Evolutionary conservation across 2,113 vertebrate species (phyloP).

Genomic region (Mus pahari): DNA sequence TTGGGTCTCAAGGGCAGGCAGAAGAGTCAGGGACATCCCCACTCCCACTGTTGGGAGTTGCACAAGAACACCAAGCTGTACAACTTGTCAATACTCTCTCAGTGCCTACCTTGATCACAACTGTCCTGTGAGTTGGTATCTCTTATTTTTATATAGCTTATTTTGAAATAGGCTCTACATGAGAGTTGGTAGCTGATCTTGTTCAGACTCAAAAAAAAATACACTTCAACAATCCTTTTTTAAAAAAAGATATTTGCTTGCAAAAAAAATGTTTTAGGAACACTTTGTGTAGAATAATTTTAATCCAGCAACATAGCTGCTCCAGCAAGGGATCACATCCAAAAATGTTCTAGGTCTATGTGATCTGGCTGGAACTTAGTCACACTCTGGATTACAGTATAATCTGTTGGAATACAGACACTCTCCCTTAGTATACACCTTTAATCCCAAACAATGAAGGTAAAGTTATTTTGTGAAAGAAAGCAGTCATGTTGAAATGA

Average conservation of each 20-base stretch:
- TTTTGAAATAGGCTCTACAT: conserved; percentile 64
- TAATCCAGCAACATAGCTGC: no score
- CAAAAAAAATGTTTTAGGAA: conserved; percentile 19
- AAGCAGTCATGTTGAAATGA: no score
- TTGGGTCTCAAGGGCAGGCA: background rate
- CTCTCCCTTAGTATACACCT: no score
- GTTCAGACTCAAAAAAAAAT: conserved; percentile 42
- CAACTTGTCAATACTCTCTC: background rate
- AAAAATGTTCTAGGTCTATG: no score
- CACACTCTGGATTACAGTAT: no score
- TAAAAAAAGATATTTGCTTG: background rate
- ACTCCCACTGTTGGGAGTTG: background rate
- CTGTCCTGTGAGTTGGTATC: conserved; percentile 31
- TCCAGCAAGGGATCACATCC: no score
- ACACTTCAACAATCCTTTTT: conserved; percentile 25
- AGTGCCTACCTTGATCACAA: background rate
- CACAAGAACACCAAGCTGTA: background rate
- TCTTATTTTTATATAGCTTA: conserved; percentile 24
- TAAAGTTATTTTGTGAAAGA: no score
- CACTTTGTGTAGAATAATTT: background rate
- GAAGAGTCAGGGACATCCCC: background rate
- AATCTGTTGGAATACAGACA: no score
- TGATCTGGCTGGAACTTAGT: no score
- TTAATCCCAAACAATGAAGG: no score
- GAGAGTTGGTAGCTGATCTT: conserved; percentile 39